Percentiles rank a stretch among this genome's conserved stretches.
phyloP scores from a whole-genome alignment of 2,113 vertebrate genomes.

The Mastomys coucha region DNA sequence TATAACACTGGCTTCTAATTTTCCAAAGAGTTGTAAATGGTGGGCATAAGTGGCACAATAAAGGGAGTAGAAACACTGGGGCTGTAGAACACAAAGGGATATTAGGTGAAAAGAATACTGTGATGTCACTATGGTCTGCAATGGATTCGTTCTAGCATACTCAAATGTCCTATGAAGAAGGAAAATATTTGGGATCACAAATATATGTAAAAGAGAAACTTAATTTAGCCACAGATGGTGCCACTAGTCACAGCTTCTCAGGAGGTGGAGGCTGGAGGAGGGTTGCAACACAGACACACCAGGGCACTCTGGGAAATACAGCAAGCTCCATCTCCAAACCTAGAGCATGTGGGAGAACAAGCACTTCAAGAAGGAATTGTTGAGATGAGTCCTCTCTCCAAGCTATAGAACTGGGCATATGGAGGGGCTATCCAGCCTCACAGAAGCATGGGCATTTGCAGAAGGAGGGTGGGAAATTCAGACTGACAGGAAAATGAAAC shows the following conservation, averaged over 20 bases:
- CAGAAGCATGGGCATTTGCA: not conserved
- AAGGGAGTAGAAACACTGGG: not conserved
- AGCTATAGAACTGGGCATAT: not conserved
- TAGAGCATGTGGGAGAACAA: not conserved
- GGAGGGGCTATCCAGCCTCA: not conserved
- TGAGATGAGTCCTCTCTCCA: conserved; percentile 10
- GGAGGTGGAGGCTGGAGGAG: not conserved
- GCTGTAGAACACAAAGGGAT: not conserved
- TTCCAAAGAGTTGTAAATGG: not conserved
- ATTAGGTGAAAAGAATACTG: not conserved
- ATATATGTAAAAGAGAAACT: not conserved
- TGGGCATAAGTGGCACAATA: not conserved
- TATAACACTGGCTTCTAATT: no score
- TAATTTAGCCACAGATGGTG: not conserved
- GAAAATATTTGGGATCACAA: not conserved
- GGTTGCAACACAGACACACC: not conserved
- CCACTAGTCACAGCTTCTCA: not conserved
- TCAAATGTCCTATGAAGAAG: not conserved
- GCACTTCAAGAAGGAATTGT: not conserved
- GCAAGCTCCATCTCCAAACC: no score
- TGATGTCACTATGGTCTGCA: not conserved
- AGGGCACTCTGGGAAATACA: not conserved
- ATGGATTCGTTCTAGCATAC: not conserved
- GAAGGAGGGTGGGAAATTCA: not conserved
- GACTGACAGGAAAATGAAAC: not conserved